phyloP scores from a whole-genome alignment of 1,140 invertebrate species.

The Pissodes strobi region DNA sequence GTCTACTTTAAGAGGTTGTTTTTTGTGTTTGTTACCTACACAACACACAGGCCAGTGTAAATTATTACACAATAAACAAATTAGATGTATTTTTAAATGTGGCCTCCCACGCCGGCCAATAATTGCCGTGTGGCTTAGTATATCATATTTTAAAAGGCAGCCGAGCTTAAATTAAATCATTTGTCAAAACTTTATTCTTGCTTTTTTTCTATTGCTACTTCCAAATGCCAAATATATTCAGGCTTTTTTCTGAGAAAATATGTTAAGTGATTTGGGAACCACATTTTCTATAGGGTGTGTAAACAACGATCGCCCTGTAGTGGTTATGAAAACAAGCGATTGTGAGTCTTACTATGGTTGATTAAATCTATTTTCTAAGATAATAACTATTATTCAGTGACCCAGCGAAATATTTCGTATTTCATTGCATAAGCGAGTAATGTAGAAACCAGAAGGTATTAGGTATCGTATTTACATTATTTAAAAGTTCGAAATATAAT shows the following conservation, averaged over 20 bases:
- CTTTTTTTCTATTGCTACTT: neutral
- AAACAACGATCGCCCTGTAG: neutral
- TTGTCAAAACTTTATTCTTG: no score
- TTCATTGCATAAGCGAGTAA: no score
- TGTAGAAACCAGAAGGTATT: no score
- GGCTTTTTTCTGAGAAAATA: neutral
- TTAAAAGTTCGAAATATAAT: no score
- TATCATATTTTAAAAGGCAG: neutral
- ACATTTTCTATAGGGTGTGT: no score
- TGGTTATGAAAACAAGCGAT: no score
- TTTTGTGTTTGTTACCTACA: neutral
- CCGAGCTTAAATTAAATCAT: neutral
- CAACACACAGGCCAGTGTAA: neutral
- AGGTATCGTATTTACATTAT: no score
- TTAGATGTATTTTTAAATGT: neutral
- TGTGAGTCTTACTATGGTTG: no score
- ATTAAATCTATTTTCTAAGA: no score
- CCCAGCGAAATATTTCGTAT: no score
- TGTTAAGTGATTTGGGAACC: neutral
- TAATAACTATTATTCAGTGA: no score
- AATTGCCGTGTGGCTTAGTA: neutral
- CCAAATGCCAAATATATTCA: neutral
- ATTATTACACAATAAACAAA: neutral
- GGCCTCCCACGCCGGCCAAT: neutral
- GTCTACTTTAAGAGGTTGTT: neutral